Evolutionary conservation across 2,797 vertebrate species (phyloP).

Genomic region (Anabas testudineus): DNA sequence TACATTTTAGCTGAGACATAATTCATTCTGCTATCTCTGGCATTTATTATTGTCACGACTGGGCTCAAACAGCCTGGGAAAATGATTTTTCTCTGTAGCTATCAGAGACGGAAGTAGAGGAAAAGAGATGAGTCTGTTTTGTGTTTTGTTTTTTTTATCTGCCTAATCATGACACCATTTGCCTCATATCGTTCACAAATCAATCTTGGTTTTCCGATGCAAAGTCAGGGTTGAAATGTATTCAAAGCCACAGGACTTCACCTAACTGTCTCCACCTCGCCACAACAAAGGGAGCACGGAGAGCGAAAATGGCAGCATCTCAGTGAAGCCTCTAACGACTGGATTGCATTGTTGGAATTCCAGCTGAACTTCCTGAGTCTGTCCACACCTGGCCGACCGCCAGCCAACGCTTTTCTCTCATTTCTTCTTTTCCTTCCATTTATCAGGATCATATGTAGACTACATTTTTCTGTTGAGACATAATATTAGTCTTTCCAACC

Average conservation of each 20-base stretch:
- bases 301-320: slow-evolving; percentile 63
- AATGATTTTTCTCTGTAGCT: slow-evolving; percentile 57
- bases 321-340: slow-evolving; percentile 77
- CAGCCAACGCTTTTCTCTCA: slow-evolving; percentile 66
- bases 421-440: slow-evolving; percentile 63
- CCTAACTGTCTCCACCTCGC: slow-evolving; percentile 41
- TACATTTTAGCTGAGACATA: slow-evolving; percentile 74
- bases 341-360: slow-evolving; percentile 87
- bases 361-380: slow-evolving; percentile 83
- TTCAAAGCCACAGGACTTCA: slow-evolving; percentile 51
- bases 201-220: slow-evolving; percentile 18
- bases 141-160: slow-evolving; percentile 16
- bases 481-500: slow-evolving; percentile 53
- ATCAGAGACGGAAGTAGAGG: slow-evolving; percentile 17
- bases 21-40: slow-evolving; percentile 68
- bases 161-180: slow-evolving; percentile 37
- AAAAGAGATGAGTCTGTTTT: slow-evolving; percentile 7
- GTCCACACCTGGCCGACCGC: slow-evolving; percentile 79
- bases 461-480: slow-evolving; percentile 60
- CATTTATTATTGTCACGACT: slow-evolving; percentile 73
- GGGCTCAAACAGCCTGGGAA: slow-evolving; percentile 63
- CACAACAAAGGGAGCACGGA: slow-evolving; percentile 66
- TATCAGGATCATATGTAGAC: slow-evolving; percentile 75
- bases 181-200: slow-evolving; percentile 31
- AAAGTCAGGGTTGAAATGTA: slow-evolving; percentile 40